These are phyloP conservation scores for Cyrtorhinus lividipennis DNA, from an alignment of 1,140 invertebrate genomes.

Conservation along the genomic window DNA sequence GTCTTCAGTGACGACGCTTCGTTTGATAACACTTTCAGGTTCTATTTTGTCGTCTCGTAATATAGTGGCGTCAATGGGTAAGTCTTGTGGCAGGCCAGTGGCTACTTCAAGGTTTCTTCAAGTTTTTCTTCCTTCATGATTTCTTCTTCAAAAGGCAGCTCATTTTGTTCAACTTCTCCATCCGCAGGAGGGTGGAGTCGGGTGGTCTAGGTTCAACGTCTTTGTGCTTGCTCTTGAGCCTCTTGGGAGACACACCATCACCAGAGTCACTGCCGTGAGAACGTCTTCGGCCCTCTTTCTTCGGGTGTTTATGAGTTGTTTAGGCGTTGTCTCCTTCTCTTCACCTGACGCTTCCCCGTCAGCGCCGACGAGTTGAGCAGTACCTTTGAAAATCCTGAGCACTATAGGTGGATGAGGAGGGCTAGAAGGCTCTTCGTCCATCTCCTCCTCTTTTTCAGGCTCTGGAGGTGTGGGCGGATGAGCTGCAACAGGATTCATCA, in stretches of 20 bases:
- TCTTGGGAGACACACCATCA: conserved; percentile 9
- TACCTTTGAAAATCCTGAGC: conserved; percentile 48
- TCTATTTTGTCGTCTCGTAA: conserved; percentile 16
- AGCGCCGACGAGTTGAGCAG: conserved; percentile 29
- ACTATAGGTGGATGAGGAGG: conserved; percentile 48
- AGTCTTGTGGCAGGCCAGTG: too few relatives aligned
- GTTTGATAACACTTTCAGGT: conserved; percentile 13
- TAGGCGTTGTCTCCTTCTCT: conserved; percentile 29
- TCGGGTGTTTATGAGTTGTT: neutral
- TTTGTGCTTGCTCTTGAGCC: conserved; percentile 13
- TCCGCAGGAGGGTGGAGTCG: conserved; percentile 15
- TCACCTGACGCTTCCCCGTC: conserved; percentile 28
- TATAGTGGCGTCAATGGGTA: neutral
- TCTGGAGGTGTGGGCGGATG: conserved; percentile 18
- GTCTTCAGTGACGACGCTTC: conserved; percentile 15
- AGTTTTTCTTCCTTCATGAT: too few relatives aligned
- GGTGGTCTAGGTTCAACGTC: conserved; percentile 9
- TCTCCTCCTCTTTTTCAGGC: too few relatives aligned
- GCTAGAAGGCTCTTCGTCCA: conserved; percentile 27
- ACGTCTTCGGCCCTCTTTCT: conserved; percentile 15
- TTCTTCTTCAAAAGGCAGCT: conserved; percentile 23
- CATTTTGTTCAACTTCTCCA: conserved; percentile 24
- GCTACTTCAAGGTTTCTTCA: too few relatives aligned
- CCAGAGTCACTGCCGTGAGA: conserved; percentile 23
- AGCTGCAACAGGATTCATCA: conserved; percentile 14